phyloP scores from a whole-genome alignment of 1,140 invertebrate genomes.

The Saccostrea cuccullata region DNA sequence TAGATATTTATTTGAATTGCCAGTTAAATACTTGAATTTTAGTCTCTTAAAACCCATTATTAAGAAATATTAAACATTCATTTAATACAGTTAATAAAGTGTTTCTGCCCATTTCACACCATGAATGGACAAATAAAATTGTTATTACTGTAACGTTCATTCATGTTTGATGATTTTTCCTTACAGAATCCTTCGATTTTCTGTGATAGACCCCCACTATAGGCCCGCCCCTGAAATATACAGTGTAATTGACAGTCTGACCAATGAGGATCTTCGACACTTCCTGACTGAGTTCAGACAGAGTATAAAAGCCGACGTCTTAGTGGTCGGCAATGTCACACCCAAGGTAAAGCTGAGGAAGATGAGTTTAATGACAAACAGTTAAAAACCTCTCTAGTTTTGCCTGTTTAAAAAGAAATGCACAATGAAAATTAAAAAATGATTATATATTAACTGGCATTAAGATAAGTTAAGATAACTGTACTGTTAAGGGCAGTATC shows the following conservation, averaged over 20 bases:
- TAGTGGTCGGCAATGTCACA: conserved; percentile 60
- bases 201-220: conserved; percentile 57
- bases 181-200: conserved; percentile 60
- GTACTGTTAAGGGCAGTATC: no score
- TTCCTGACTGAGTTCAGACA: conserved; percentile 54
- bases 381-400: neutral
- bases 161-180: neutral
- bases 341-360: conserved; percentile 50
- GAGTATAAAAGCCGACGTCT: conserved; percentile 56
- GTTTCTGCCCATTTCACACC: no score
- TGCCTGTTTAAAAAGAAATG: neutral
- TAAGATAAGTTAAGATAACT: no score
- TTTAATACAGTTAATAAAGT: no score
- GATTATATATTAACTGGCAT: no score
- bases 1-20: no score
- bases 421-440: no score
- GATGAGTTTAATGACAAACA: neutral
- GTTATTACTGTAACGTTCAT: no score
- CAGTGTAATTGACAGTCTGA: conserved; percentile 44
- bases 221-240: conserved; percentile 55
- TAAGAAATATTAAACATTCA: no score
- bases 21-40: no score
- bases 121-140: no score
- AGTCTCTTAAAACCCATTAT: no score
- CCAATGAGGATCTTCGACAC: conserved; percentile 48